phyloP scores from a whole-genome alignment of 2,888 invertebrate species.

The Urechis unicinctus region DNA sequence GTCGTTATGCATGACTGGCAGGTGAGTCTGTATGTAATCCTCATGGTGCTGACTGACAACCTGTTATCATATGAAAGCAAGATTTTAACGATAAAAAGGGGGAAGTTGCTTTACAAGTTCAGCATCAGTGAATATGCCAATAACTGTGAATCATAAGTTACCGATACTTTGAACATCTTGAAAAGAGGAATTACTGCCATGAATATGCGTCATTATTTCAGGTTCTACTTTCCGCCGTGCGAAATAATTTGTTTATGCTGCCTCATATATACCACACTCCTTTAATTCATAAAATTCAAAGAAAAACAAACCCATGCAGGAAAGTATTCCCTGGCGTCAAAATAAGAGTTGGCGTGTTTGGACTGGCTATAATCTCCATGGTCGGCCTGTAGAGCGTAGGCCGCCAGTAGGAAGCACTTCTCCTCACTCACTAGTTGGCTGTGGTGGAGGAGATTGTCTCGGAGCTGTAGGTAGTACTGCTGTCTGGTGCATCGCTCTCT shows the following conservation, averaged over 20 bases:
- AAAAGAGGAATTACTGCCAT: no score
- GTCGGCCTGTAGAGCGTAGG: constrained; percentile 86
- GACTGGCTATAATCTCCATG: constrained; percentile 73
- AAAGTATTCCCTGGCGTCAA: constrained; percentile 79
- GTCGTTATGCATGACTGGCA: constrained; percentile 75
- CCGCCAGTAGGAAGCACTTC: constrained; percentile 69
- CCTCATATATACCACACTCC: not conserved
- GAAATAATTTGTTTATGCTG: no score
- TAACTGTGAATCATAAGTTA: no score
- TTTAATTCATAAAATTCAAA: not conserved
- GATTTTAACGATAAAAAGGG: no score
- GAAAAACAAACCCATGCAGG: constrained; percentile 57
- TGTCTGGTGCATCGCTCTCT: constrained; percentile 83
- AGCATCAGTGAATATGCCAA: no score
- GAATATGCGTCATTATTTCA: no score
- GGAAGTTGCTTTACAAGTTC: no score
- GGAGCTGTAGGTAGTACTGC: constrained; percentile 90
- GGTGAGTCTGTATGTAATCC: constrained; percentile 54
- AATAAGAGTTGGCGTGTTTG: constrained; percentile 57
- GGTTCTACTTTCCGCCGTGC: no score
- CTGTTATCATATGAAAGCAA: constrained; percentile 31
- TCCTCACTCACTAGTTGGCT: constrained; percentile 52
- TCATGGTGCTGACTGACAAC: constrained; percentile 55
- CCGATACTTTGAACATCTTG: no score
- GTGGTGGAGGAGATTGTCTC: constrained; percentile 68